Evolutionary conservation across 2,888 invertebrate genomes (phyloP).

Genomic region (Platerodrilus igneus): DNA sequence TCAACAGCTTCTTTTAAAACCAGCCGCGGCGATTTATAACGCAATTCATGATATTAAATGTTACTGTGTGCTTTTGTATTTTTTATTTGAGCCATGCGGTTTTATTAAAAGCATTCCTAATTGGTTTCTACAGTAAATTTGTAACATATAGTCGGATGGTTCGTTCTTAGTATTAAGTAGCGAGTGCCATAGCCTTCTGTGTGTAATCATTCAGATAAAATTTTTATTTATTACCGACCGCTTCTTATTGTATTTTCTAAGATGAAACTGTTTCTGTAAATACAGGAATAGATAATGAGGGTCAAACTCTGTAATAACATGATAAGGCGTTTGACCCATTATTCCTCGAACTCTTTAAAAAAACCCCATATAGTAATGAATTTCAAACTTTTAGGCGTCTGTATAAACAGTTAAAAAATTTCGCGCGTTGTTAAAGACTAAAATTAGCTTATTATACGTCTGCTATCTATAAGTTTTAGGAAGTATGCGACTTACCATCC

Average conservation of each 20-base stretch:
- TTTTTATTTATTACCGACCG: too few species aligned
- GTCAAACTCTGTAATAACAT: conserved; percentile 7
- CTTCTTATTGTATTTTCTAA: too few species aligned
- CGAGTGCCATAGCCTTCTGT: too few species aligned
- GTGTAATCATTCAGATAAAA: too few species aligned
- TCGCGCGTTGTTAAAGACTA: too few species aligned
- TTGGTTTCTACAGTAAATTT: conserved; percentile 11
- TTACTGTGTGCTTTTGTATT: conserved; percentile 5
- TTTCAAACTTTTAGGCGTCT: too few species aligned
- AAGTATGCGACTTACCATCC: too few species aligned
- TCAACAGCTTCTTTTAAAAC: conserved; percentile 14
- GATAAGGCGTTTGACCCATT: conserved; percentile 7
- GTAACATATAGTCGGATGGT: conserved; percentile 5
- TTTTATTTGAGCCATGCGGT: conserved; percentile 11
- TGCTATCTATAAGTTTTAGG: too few species aligned
- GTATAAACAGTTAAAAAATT: too few species aligned
- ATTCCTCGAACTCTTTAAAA: conserved; percentile 6
- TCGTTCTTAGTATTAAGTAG: too few species aligned
- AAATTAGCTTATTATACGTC: too few species aligned
- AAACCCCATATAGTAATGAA: too few species aligned
- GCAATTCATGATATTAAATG: conserved; percentile 9
- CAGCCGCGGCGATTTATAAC: conserved; percentile 17
- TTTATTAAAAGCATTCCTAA: conserved; percentile 12
- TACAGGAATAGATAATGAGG: conserved; percentile 3
- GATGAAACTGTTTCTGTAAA: neutral